Conservation (phyloP, 2,797 vertebrate genomes). For the Hybognathus amarus region DNA sequence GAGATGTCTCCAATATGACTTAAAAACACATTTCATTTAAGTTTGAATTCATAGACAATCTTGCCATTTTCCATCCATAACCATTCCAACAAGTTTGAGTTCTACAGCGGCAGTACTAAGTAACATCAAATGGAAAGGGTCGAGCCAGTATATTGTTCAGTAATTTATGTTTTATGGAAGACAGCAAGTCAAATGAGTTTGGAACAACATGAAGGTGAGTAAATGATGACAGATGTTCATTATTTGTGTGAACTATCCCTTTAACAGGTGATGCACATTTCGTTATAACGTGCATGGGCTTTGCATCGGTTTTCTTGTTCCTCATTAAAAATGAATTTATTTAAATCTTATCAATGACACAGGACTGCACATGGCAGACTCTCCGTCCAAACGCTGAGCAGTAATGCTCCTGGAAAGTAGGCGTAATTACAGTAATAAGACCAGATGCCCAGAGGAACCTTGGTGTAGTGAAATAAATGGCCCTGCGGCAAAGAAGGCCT, state of each 20-base stretch:
- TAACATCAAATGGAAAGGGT: neutral
- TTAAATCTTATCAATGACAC: neutral
- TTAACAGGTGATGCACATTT: neutral
- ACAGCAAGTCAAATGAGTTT: neutral
- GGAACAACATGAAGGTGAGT: neutral
- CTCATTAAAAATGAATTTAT: neutral
- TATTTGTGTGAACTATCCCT: neutral
- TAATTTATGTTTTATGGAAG: neutral
- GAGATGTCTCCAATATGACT: neutral
- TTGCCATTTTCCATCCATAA: neutral
- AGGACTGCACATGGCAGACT: neutral
- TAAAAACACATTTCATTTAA: neutral
- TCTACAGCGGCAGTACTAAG: neutral
- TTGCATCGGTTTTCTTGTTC: neutral
- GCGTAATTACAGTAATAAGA: conserved; percentile 53
- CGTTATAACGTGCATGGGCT: neutral
- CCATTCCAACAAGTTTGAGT: neutral
- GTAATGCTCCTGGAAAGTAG: conserved; percentile 33
- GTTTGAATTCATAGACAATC: neutral
- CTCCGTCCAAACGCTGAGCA: neutral
- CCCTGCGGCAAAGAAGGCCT: conserved; percentile 67
- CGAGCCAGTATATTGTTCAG: neutral
- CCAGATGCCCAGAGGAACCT: conserved; percentile 46
- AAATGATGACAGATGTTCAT: neutral
- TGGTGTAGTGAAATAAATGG: conserved; percentile 69